Evolutionary conservation across 2,113 vertebrate species (phyloP).

Genomic region (Anser cygnoides): DNA sequence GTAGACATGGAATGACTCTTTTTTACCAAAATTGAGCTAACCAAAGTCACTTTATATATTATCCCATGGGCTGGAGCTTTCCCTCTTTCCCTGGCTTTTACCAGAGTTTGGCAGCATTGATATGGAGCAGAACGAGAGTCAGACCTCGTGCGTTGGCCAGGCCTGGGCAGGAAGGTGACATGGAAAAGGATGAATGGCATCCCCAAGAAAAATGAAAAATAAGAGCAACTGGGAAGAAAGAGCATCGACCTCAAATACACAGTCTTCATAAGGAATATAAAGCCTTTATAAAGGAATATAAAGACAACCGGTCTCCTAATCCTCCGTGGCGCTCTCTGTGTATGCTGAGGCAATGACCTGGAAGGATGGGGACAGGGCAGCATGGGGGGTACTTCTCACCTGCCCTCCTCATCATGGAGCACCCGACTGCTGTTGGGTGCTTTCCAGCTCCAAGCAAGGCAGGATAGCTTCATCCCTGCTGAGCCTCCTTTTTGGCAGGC

Average conservation of each 20-base stretch:
- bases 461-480: background rate
- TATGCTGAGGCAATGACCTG: background rate
- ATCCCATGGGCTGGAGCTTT: background rate
- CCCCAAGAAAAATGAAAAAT: background rate
- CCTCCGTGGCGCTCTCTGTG: background rate
- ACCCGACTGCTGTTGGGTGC: background rate
- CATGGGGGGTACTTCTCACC: background rate
- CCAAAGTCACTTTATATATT: accelerated
- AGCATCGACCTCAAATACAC: background rate
- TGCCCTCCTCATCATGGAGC: accelerated
- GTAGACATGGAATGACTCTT: background rate
- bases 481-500: background rate
- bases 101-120: background rate
- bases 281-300: background rate
- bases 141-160: accelerated
- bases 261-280: background rate
- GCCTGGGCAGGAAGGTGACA: accelerated
- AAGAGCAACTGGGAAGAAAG: background rate
- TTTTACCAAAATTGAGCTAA: background rate
- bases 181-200: background rate
- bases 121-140: accelerated
- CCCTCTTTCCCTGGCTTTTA: background rate
- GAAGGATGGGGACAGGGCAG: background rate
- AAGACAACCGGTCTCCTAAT: background rate
- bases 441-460: background rate